Percentiles rank a stretch among this genome's conserved stretches.
phyloP scores from a whole-genome alignment of 2,797 vertebrate genomes.

The Otolemur crassicaudatus region DNA sequence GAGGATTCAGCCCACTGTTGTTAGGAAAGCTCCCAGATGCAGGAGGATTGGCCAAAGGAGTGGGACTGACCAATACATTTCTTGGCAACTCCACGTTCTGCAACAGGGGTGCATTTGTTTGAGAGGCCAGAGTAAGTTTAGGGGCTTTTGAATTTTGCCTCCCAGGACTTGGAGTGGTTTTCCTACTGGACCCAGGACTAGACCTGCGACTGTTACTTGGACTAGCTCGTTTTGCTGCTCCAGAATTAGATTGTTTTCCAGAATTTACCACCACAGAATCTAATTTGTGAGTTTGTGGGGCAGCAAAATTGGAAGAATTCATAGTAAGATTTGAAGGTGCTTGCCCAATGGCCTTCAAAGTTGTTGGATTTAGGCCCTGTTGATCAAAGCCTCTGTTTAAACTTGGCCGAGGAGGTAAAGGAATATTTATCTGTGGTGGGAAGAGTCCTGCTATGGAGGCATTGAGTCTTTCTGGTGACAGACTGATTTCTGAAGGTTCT shows the following conservation, averaged over 20 bases:
- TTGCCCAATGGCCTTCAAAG: conserved; percentile 98
- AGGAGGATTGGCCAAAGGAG: conserved; percentile 89
- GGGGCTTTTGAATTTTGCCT: conserved; percentile 94
- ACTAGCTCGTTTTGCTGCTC: conserved; percentile 94
- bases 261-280: conserved; percentile 91
- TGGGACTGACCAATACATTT: conserved; percentile 91
- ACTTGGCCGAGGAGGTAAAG: conserved; percentile 96
- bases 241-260: conserved; percentile 92
- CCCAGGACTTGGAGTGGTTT: conserved; percentile 97
- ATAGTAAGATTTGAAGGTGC: conserved; percentile 94
- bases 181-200: conserved; percentile 96
- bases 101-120: conserved; percentile 89
- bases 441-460: conserved; percentile 99
- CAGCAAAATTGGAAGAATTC: conserved; percentile 89
- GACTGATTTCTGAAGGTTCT: conserved; percentile 98
- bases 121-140: conserved; percentile 92
- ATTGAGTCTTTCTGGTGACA: conserved; percentile 98
- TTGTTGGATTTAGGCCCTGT: conserved; percentile 99
- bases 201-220: conserved; percentile 97
- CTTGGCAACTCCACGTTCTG: conserved; percentile 92
- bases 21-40: conserved; percentile 88
- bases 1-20: conserved; percentile 88
- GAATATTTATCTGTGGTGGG: conserved; percentile 99
- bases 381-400: conserved; percentile 98
- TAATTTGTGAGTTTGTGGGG: conserved; percentile 89